Percentiles rank a stretch among this genome's conserved stretches.
These are phyloP conservation scores for Caenorhabditis macrosperma DNA, from an alignment of 2,888 invertebrate species.

Conservation along the genomic window DNA sequence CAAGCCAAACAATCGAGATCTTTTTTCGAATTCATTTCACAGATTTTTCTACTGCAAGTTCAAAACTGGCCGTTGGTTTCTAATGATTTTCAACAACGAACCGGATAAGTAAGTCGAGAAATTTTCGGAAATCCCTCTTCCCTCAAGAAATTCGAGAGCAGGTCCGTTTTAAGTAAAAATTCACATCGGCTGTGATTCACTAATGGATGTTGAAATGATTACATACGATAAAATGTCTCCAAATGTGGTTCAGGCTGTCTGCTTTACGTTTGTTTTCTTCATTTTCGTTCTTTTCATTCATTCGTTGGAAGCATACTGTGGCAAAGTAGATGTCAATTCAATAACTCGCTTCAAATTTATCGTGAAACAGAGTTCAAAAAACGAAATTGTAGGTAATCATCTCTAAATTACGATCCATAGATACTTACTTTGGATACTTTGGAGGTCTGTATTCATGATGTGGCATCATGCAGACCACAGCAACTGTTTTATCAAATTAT, in stretches of 20 bases:
- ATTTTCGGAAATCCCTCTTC: not conserved
- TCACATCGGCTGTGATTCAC: slow-evolving; percentile 33
- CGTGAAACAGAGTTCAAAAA: no score
- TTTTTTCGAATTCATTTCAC: not conserved
- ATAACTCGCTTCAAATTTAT: no score
- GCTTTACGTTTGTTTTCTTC: not conserved
- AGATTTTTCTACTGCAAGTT: not conserved
- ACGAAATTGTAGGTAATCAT: no score
- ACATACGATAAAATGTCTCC: not conserved
- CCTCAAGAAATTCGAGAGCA: not conserved
- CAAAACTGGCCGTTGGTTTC: no score
- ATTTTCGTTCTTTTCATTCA: not conserved
- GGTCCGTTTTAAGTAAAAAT: not conserved
- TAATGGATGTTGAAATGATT: slow-evolving; percentile 26
- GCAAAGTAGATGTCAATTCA: no score
- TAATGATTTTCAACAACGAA: not conserved
- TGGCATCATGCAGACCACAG: no score
- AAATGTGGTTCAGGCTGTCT: not conserved
- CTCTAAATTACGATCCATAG: no score
- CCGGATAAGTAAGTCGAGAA: not conserved
- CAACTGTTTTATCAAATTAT: no score
- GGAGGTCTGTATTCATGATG: no score
- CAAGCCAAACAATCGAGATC: slow-evolving; percentile 21
- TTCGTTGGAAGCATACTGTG: no score
- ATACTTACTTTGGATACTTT: no score